These are phyloP conservation scores for Gymnoscelis rufifasciata DNA, from an alignment of 2,888 invertebrate genomes.

Conservation along the genomic window DNA sequence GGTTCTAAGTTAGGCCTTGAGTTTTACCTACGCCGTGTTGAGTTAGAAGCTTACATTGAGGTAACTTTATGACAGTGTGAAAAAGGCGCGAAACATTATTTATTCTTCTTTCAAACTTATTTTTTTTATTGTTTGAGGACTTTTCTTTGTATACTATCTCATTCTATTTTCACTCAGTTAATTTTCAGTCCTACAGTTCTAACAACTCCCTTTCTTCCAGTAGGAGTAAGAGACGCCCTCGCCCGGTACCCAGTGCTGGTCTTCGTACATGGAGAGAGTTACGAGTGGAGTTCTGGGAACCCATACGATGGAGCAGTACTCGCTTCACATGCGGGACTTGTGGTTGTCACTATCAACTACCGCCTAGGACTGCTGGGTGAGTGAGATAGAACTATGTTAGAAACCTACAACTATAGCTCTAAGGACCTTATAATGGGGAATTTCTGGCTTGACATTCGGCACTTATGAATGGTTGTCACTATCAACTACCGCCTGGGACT, in stretches of 20 bases:
- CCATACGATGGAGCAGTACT: conserved; percentile 98
- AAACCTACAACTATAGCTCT: conserved; percentile 82
- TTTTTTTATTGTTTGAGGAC: too few relatives aligned
- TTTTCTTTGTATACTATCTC: too few relatives aligned
- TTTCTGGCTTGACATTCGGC: conserved; percentile 96
- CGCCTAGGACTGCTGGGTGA: conserved; percentile 89
- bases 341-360: conserved; percentile 93
- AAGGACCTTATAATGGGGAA: conserved; percentile 99
- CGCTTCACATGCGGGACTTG: conserved; percentile 93
- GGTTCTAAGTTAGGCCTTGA: too few relatives aligned
- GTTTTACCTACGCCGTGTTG: too few relatives aligned
- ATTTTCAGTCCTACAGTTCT: conserved; percentile 19
- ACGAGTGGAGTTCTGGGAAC: conserved; percentile 98
- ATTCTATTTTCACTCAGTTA: too few relatives aligned
- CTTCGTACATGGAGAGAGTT: conserved; percentile 96
- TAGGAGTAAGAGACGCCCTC: conserved; percentile 80
- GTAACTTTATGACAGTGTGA: too few relatives aligned
- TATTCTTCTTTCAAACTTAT: too few relatives aligned
- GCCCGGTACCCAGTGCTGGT: conserved; percentile 92
- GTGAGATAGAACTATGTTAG: conserved; percentile 32
- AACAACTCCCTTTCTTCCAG: conserved; percentile 53
- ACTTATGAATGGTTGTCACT: conserved; percentile 92
- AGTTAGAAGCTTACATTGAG: too few relatives aligned
- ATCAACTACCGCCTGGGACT: conserved; percentile 90
- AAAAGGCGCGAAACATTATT: too few relatives aligned